phyloP scores from a whole-genome alignment of 2,113 vertebrate genomes.

The Ovis aries region DNA sequence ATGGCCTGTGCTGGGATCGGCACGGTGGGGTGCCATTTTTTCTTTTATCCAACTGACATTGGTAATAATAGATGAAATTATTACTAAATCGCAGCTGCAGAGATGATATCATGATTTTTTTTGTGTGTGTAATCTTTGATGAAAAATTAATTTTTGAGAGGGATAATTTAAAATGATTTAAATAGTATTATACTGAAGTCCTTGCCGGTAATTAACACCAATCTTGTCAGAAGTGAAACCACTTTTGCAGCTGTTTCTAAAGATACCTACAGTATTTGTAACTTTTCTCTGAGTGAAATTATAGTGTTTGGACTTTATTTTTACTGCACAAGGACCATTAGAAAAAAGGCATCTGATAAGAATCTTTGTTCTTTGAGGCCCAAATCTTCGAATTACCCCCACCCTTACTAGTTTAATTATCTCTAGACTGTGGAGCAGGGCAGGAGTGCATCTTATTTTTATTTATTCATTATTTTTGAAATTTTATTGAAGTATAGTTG shows the following conservation, averaged over 20 bases:
- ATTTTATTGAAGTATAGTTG: background rate
- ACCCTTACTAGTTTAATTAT: slow-evolving; percentile 51
- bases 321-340: slow-evolving; percentile 77
- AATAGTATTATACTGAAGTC: slow-evolving; percentile 87
- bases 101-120: slow-evolving; percentile 93
- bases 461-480: background rate
- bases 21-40: slow-evolving; percentile 90
- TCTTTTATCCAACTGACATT: slow-evolving; percentile 93
- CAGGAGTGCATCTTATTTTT: background rate
- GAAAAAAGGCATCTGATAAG: slow-evolving; percentile 73
- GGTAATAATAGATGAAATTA: slow-evolving; percentile 96
- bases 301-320: slow-evolving; percentile 85
- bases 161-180: slow-evolving; percentile 92
- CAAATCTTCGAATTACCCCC: slow-evolving; percentile 52
- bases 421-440: slow-evolving; percentile 36
- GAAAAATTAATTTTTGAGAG: slow-evolving; percentile 89
- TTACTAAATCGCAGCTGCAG: slow-evolving; percentile 91
- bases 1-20: slow-evolving; percentile 90
- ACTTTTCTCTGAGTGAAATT: slow-evolving; percentile 82
- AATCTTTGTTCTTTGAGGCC: slow-evolving; percentile 76
- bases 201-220: slow-evolving; percentile 88
- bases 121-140: slow-evolving; percentile 84
- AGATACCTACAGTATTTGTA: slow-evolving; percentile 85
- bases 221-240: slow-evolving; percentile 85
- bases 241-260: slow-evolving; percentile 87